Conservation (phyloP, 2,113 vertebrate species). For the Ammodramus savannarum region DNA sequence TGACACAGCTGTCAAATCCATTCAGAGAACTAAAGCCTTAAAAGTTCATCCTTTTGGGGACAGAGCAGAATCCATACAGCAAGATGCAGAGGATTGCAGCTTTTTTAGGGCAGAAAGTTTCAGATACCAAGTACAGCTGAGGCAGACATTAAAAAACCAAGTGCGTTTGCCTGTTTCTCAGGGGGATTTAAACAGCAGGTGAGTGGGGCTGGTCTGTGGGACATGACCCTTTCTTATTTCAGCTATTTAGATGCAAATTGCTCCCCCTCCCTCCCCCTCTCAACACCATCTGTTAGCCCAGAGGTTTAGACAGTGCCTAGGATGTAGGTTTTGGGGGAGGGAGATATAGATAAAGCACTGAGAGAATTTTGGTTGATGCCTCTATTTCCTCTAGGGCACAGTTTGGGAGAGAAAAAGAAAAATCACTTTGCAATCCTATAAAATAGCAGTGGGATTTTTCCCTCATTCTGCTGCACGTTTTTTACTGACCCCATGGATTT, state of each 20-base stretch:
- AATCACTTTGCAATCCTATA: background rate
- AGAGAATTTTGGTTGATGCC: background rate
- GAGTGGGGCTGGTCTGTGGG: conserved; percentile 34
- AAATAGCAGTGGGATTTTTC: background rate
- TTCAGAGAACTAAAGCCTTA: background rate
- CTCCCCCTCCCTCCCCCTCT: background rate
- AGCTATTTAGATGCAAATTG: conserved; percentile 65
- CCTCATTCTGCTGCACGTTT: background rate
- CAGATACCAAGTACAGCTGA: background rate
- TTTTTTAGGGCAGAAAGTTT: background rate
- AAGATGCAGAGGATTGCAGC: background rate
- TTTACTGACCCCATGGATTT: background rate
- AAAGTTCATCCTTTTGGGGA: background rate
- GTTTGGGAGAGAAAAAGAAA: background rate
- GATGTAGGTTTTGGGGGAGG: conserved; percentile 22
- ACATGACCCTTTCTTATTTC: conserved; percentile 39
- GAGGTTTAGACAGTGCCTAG: conserved; percentile 13
- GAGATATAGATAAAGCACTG: background rate
- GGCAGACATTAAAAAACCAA: fast-evolving
- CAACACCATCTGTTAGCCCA: conserved; percentile 58
- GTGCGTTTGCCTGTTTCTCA: background rate
- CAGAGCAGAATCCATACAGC: background rate
- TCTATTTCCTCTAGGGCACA: background rate
- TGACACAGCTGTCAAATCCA: background rate
- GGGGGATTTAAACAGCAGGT: conserved; percentile 68